Base-by-base conservation (phyloP, 2,888 invertebrate genomes). In the Chalcosyrphus nemorum region DNA sequence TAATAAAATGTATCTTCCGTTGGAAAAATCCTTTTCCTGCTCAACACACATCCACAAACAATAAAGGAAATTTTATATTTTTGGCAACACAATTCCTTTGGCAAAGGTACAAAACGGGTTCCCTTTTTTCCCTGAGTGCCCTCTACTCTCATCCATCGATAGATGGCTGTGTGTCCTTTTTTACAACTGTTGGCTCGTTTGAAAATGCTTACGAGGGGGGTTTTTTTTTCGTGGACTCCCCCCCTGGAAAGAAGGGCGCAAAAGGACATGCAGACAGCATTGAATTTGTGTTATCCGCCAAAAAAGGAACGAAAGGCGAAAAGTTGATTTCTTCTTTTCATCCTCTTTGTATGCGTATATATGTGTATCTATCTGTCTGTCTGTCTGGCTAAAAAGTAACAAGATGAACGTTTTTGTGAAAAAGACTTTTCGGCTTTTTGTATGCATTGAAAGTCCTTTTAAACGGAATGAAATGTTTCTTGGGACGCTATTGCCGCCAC, bases 81-180 rank as follows among this genome's bases (percentile, higher is more conserved):
- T 66, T 66, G 66, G 66, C 66, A 66, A 4, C 52, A 41, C 52
- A 66, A 52, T 17, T 41, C 41, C n/a, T 15, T 66, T 66, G 66
- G 66, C 66, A 66, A 66, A 66, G 66, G 66, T 66, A 66, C 66
- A 66, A 54, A 66, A 41, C 41, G 66, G 29, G 41, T 66, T n/a
- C 15, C 27, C 27, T 29, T 41, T 59, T 9, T 6, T 41, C n/a
- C n/a, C n/a, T n/a, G n/a, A n/a, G 38, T 21, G 9, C 15, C 7
- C 32, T 32, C n/a, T n/a, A 29, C 7, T 32, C 21, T 5, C 13
- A 38, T 19, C 35, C n/a, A 35, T 13, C 4, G 24, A 24, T 24
- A 2, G 19, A 11, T 17, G 5, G 9, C 7, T 19, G 13, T 38
- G 13, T 13, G 2, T 17, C 7, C 15, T 11, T 27, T n/a, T 43